Evolutionary conservation across 2,113 vertebrate species (phyloP).

Genomic region (Hypomesus transpacificus): DNA sequence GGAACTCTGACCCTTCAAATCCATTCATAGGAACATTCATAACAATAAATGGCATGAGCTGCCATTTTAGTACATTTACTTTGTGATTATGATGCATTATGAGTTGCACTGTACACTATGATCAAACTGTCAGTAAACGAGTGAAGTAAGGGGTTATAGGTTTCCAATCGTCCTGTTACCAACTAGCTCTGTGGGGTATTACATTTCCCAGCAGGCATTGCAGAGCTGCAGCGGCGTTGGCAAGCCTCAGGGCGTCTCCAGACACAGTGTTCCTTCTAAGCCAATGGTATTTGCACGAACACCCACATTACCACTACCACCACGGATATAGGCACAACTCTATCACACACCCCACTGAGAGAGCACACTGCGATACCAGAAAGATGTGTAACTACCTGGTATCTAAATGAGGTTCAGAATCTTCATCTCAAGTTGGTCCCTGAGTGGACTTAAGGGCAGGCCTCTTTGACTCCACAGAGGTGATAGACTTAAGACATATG

Average conservation of each 20-base stretch:
- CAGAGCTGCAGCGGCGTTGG: slow-evolving; percentile 22
- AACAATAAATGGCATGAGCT: too few relatives aligned
- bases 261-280: slow-evolving; percentile 21
- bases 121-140: too few relatives aligned
- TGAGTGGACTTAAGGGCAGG: neutral
- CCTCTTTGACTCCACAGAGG: neutral
- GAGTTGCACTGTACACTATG: too few relatives aligned
- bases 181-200: slow-evolving; percentile 8
- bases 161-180: neutral
- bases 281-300: neutral
- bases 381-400: neutral
- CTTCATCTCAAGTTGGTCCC: neutral
- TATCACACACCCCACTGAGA: too few relatives aligned
- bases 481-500: slow-evolving; percentile 1
- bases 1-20: too few relatives aligned
- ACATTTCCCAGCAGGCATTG: slow-evolving; percentile 26
- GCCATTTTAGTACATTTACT: too few relatives aligned
- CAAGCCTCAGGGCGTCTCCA: slow-evolving; percentile 1
- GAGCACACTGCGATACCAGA: neutral
- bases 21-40: too few relatives aligned
- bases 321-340: neutral
- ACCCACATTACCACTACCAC: neutral
- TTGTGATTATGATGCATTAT: too few relatives aligned
- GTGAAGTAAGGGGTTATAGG: neutral
- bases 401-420: too few relatives aligned